Evolutionary conservation across 2,113 vertebrate genomes (phyloP), one percentile per base, ranked within the genome.

Genomic region (Argyrosomus japonicus): DNA sequence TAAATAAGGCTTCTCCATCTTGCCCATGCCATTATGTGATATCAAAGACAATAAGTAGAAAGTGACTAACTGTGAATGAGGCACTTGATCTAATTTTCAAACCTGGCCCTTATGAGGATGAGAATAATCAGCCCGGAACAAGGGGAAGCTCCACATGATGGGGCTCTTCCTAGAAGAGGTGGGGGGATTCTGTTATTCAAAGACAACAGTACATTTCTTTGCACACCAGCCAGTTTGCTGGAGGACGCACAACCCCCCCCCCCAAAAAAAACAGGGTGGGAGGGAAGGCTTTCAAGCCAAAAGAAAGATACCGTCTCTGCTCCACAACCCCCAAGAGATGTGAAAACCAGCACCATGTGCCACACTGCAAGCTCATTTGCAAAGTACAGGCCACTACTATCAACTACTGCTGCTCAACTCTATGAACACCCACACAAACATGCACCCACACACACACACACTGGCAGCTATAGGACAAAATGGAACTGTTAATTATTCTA

Each of bases 71-170:
- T 79, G 63, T 67, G 79, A 85, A 84, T 60, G 57, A 87, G 75
- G n/a, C 79, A 87, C 82, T 87, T 86, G 82, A 89, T 86, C 81
- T 84, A 51, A 77, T 81, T 84, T 78, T 71, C 64, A 82, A 87
- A 85, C 68, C 77, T 40, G 13, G 71, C 82, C 70, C 83, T 82
- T 83, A 88, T 82, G 83, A 90, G 75, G 83, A 84, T 19, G 40
- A 62, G 64, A 81, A 65, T 68, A 79, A 40, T 83, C 57, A 81
- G 81, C 77, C 73, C 43, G 63, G 77, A 86, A 81, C 53, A 64
- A 77, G 81, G 83, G 58, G 56, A 79, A 36, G 68, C 79, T 71
- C 68, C 36, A 72, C 65, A 69, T 48, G 72, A 84, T 36, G 6
- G 7, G 53, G 47, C 48, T 82, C 77, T 79, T 79, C 69, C 67